Percentiles rank a stretch among this genome's conserved stretches.
Conservation (phyloP, 2,888 invertebrate species). For the Drosophila nr. perissopoda region DNA sequence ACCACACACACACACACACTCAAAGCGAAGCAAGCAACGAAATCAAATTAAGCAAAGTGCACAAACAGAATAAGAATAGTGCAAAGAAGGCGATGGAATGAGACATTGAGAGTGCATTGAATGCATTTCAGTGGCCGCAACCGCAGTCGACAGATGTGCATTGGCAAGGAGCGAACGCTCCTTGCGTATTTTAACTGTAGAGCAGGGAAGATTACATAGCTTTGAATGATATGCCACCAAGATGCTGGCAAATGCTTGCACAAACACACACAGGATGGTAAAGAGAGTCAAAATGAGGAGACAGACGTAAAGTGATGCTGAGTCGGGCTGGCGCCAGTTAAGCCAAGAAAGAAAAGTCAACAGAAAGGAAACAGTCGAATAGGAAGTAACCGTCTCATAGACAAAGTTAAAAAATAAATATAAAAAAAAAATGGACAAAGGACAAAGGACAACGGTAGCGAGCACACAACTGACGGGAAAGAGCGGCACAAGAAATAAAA, state of each 20-base stretch:
- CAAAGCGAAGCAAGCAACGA: slow-evolving; percentile 44
- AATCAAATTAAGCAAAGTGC: slow-evolving; percentile 79
- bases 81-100: neutral
- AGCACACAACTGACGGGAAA: slow-evolving; percentile 23
- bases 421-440: slow-evolving; percentile 12
- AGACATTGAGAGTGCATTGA: slow-evolving; percentile 36
- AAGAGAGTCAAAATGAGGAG: slow-evolving; percentile 3
- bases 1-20: slow-evolving; percentile 21
- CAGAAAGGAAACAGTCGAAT: slow-evolving; percentile 63
- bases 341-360: slow-evolving; percentile 59
- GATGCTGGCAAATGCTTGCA: slow-evolving; percentile 54
- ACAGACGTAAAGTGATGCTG: slow-evolving; percentile 13
- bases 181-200: slow-evolving; percentile 71
- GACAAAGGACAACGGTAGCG: slow-evolving; percentile 25
- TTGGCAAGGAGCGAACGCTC: slow-evolving; percentile 37
- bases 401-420: slow-evolving; percentile 44
- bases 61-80: slow-evolving; percentile 63
- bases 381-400: slow-evolving; percentile 56
- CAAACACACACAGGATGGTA: neutral
- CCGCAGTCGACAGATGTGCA: slow-evolving; percentile 59
- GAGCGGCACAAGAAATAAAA: slow-evolving; percentile 18
- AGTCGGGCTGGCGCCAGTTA: slow-evolving; percentile 48
- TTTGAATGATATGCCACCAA: slow-evolving; percentile 56
- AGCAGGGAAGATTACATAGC: slow-evolving; percentile 74
- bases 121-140: slow-evolving; percentile 50